Evolutionary conservation across 2,888 invertebrate genomes (phyloP), one percentile per base, ranked within the genome.

Genomic region (Parapristionchus giblindavisi): DNA sequence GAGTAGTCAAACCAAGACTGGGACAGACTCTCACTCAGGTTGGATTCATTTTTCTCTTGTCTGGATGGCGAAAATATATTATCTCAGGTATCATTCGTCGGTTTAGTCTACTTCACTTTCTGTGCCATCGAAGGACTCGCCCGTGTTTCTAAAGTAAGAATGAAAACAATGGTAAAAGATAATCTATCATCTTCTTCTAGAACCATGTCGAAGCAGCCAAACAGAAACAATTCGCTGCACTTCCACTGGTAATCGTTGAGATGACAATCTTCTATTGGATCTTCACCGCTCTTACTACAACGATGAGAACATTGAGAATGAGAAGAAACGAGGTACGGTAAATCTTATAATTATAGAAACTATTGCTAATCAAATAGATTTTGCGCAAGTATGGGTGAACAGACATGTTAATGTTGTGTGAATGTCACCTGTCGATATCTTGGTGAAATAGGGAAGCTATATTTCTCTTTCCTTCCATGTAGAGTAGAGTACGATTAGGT

Each of bases 1-100:
- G 96, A 65, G 95, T 96, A 84, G 95, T 96, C 80, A 96, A 95
- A 88, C 96, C 96, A 0, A 92, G 96, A 27, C 90, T 96, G 51
- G 96, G 96, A 34, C 92, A 94, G 14, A 93, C 94, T 83, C 90
- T 96, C 70, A 95, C 95, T 88, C 92, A 94, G 83, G 79, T 78
- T 43, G 11, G 66, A n/a, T n/a, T n/a, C n/a, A n/a, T n/a, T n/a
- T n/a, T n/a, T n/a, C n/a, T n/a, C n/a, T n/a, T n/a, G 24, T 14
- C 21, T 14, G 24, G 63, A 34, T 11, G 63, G 17, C 24, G 58
- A 58, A 24, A 21, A 58, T n/a, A n/a, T n/a, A n/a, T n/a, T 56
- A 2, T 40, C 54, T 38, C 27, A 77, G 77, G 94, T 96, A 36
- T 92, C 94, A 34, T 93, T 93, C 70, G 92, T 93, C 56, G 96